Base-by-base conservation (phyloP, 2,888 invertebrate species). In the Coecobrya sp. region DNA sequence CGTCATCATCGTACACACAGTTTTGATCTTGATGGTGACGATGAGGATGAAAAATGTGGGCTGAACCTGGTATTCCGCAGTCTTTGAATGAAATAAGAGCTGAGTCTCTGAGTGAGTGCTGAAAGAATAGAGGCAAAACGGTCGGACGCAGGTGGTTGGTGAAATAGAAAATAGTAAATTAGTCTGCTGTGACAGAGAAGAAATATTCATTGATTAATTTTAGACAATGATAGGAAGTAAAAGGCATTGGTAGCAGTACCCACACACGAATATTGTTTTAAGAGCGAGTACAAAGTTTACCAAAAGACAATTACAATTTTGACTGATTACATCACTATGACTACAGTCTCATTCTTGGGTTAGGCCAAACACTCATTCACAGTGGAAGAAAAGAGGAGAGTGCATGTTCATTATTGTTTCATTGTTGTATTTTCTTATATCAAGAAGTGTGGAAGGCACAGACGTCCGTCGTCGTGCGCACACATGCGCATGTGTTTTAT, bases 131-230 rank as follows among this genome's bases (percentile, higher is more conserved):
- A 5, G 13, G 36, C 82, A 62, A 25, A n/a, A 55, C 45, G 7
- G 45, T 27, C 19, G 45, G 52, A 52, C 16, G 27, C 55, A 59
- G 11, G 42, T 16, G 27, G 16, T n/a, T 16, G 27, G 16, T n/a
- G 68, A 85, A 25, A 49, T 36, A 49, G 13, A 76, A 36, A 45
- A 76, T 45, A 49, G 49, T 49, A 55, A 86, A 70, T 86, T 85
- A 68, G 85, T 68, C 49, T 76, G 13, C 22, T 19, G 25, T 4
- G 10, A 25, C 22, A 16, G 16, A 11, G 22, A 25, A 68, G 42
- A 73, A 65, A 19, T 16, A 84, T 89, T 89, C 84, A 84, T 73
- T 89, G 89, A 89, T 89, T 89, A 89, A 89, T 84, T 84, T 68
- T 52, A 73, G 13, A 76, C 62, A 90, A 90, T 84, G 84, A 90